Conservation (phyloP, 2,113 vertebrate species). For the Phylloscopus trochiloides region DNA sequence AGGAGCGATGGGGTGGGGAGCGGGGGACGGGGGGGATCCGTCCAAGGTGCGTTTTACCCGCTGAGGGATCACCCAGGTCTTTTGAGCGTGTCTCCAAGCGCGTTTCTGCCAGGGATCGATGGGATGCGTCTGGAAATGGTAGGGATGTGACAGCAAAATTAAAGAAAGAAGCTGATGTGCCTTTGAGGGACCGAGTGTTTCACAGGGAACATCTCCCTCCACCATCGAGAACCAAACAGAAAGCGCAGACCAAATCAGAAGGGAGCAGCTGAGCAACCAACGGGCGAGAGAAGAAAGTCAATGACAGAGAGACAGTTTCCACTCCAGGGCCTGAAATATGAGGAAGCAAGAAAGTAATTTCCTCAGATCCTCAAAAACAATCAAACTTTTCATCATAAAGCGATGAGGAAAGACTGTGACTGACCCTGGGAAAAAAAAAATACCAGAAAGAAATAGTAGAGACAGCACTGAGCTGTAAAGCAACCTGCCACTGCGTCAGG, state of each 20-base stretch:
- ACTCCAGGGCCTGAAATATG: constrained; percentile 35
- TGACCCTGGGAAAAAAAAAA: background rate
- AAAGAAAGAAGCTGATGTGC: background rate
- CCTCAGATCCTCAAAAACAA: constrained; percentile 54
- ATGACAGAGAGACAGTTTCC: constrained; percentile 24
- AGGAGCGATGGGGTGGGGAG: background rate
- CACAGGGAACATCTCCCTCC: background rate
- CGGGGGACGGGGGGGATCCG: background rate
- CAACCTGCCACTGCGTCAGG: background rate
- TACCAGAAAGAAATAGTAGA: background rate
- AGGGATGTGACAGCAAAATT: background rate
- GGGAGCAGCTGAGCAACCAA: constrained; percentile 19
- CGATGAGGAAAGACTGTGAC: background rate
- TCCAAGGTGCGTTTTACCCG: background rate
- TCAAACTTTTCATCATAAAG: constrained; percentile 58
- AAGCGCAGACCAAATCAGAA: constrained; percentile 22
- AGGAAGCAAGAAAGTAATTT: constrained; percentile 42
- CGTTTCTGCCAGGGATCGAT: background rate
- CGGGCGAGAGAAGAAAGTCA: background rate
- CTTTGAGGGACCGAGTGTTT: background rate
- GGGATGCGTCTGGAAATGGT: background rate
- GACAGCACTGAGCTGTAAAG: background rate
- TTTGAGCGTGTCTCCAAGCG: background rate
- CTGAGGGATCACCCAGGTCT: background rate
- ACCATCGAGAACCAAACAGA: background rate